phyloP scores from a whole-genome alignment of 2,888 invertebrate genomes.

The Lamproptera curius region DNA sequence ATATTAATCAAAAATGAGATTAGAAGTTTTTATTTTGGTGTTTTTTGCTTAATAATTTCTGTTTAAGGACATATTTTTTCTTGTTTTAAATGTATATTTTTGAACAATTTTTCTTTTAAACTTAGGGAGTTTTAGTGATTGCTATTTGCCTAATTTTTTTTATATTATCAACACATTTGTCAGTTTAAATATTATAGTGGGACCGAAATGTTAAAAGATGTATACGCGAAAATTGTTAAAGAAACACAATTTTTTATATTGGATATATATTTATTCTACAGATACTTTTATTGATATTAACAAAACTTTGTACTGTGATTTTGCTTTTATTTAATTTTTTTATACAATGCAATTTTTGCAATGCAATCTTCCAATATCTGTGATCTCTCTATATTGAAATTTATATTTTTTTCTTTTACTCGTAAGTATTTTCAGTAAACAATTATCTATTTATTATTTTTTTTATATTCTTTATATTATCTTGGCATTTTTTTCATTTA shows the following conservation, averaged over 20 bases:
- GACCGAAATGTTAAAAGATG: conserved; percentile 5
- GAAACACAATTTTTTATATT: conserved; percentile 59
- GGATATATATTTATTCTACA: conserved; percentile 1
- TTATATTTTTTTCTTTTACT: too few relatives aligned
- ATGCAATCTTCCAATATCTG: conserved; percentile 59
- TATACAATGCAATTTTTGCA: conserved; percentile 29
- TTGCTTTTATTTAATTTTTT: conserved; percentile 32
- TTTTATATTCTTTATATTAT: conserved; percentile 6
- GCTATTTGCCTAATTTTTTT: too few relatives aligned
- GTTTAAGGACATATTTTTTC: too few relatives aligned
- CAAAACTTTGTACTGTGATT: conserved; percentile 46
- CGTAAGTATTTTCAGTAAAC: conserved; percentile 17
- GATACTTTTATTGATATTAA: conserved; percentile 22
- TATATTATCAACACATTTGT: not conserved
- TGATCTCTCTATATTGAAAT: conserved; percentile 47
- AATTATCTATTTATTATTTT: conserved; percentile 2
- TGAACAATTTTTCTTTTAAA: too few relatives aligned
- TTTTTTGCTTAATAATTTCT: too few relatives aligned
- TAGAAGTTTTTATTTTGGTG: too few relatives aligned
- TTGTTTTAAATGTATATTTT: too few relatives aligned
- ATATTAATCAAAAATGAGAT: too few relatives aligned
- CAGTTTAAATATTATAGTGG: not conserved
- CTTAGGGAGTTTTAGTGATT: too few relatives aligned
- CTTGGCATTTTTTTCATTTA: too few relatives aligned
- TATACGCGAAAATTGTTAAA: conserved; percentile 52